Percentiles rank a stretch among this genome's conserved stretches.
phyloP scores from a whole-genome alignment of 1,140 invertebrate species.

The Gryllus bimaculatus region DNA sequence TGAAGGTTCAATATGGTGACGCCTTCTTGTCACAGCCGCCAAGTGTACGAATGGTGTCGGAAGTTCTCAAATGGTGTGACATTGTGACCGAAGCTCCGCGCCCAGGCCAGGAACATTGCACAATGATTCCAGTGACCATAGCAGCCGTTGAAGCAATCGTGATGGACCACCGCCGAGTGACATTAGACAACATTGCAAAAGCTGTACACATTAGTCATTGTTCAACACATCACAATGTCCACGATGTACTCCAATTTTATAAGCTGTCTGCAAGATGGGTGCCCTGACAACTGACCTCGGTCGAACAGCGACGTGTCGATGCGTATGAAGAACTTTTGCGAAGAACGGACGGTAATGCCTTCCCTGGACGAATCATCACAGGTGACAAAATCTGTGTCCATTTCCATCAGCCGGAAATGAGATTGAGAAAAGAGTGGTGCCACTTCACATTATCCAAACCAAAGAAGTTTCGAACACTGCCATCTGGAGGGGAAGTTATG shows the following conservation, averaged over 20 bases:
- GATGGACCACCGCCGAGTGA: too few species aligned
- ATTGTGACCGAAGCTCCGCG: too few species aligned
- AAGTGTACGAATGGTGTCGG: too few species aligned
- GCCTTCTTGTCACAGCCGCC: too few species aligned
- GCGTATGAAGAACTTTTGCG: slow-evolving; percentile 16
- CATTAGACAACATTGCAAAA: too few species aligned
- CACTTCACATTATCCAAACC: slow-evolving; percentile 11
- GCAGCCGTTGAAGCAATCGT: too few species aligned
- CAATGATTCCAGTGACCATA: too few species aligned
- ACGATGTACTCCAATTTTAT: neutral
- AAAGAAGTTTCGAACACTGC: slow-evolving; percentile 15
- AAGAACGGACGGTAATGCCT: slow-evolving; percentile 9
- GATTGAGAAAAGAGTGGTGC: slow-evolving; percentile 13
- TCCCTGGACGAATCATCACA: slow-evolving; percentile 11
- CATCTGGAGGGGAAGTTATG: slow-evolving; percentile 8
- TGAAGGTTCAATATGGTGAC: too few species aligned
- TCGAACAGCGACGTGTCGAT: neutral
- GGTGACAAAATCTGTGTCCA: slow-evolving; percentile 14
- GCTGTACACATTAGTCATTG: too few species aligned
- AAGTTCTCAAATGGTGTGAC: too few species aligned
- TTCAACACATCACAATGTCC: too few species aligned
- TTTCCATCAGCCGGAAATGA: slow-evolving; percentile 14
- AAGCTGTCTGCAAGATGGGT: neutral
- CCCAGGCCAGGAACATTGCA: too few species aligned
- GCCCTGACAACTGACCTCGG: slow-evolving; percentile 5